Percentiles rank a stretch among this genome's conserved stretches.
phyloP scores from a whole-genome alignment of 2,797 vertebrate genomes.

The Myotis myotis region DNA sequence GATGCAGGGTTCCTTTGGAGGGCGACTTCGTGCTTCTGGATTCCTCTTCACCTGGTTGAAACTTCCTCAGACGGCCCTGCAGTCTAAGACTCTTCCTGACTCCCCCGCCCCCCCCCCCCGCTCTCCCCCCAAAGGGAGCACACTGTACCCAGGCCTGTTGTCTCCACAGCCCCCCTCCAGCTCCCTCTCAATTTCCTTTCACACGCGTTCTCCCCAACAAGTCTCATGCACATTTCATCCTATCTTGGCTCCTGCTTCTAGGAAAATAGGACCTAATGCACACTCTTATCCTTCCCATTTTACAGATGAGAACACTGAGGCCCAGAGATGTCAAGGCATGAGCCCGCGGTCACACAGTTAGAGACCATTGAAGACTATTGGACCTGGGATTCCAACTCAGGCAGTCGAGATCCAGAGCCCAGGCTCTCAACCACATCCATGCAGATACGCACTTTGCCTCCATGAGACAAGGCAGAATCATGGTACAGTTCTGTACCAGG shows the following conservation, averaged over 20 bases:
- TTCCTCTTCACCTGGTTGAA: too few relatives aligned
- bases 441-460: neutral
- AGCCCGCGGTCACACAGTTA: neutral
- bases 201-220: neutral
- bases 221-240: neutral
- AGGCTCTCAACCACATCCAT: neutral
- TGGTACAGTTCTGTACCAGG: neutral
- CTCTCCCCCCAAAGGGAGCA: neutral
- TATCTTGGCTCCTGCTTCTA: neutral
- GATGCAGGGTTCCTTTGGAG: rapidly evolving
- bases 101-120: neutral
- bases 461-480: neutral
- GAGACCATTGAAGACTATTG: neutral
- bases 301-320: too few relatives aligned
- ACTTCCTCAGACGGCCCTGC: neutral
- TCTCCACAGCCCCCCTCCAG: neutral
- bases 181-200: neutral
- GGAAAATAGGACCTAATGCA: neutral
- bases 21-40: neutral
- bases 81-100: neutral
- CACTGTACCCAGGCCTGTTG: rapidly evolving
- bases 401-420: neutral
- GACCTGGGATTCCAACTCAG: neutral
- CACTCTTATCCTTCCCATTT: too few relatives aligned
- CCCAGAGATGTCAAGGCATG: neutral